Evolutionary conservation across 2,888 invertebrate genomes (phyloP), one percentile per base, ranked within the genome.

Genomic region (Caenorhabditis sp.): DNA sequence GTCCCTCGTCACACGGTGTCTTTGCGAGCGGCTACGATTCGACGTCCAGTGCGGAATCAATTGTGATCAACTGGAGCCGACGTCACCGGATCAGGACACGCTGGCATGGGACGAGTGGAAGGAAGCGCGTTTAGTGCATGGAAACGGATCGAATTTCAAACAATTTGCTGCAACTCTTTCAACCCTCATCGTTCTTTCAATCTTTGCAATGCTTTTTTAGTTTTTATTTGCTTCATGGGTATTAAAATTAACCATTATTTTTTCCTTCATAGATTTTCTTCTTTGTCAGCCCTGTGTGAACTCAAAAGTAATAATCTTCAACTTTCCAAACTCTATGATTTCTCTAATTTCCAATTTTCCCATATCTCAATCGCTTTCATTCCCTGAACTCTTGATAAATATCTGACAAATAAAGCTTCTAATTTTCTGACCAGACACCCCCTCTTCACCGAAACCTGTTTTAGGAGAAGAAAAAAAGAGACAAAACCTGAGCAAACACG

Each of bases 21-120:
- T 88, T 12, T 88, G 88, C 61, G 87, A 87, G 66, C 59, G 85
- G 19, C 70, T 85, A n/a, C 28, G 84, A 16, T 86, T 88, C 59
- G 75, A 85, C 47, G 69, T 69, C 10, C 76, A 85, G 26, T 88
- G 88, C 54, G 80, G 80, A 0, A 86, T 88, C 63, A 85, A 86
- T 26, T 88, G 88, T 68, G 82, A 81, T 58, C 72, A 79, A 19
- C 61, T 88, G 19, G 88, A 88, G 54, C 81, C 87, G 12, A 85
- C 74, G 22, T 82, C 87, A 41, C 88, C 88, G 5, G 86, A 88
- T 56, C 85, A 87, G 63, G 84, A 86, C 28, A 72, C 74, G 22
- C 63, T 88, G n/a, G 84, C 86, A 2, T 88, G 88, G 88, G 86
- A 86, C 44, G 85, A 87, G 22, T 86, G 86, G 86, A 86, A 86